Evolutionary conservation across 2,797 vertebrate species (phyloP).

Genomic region (Meriones psammophilus): DNA sequence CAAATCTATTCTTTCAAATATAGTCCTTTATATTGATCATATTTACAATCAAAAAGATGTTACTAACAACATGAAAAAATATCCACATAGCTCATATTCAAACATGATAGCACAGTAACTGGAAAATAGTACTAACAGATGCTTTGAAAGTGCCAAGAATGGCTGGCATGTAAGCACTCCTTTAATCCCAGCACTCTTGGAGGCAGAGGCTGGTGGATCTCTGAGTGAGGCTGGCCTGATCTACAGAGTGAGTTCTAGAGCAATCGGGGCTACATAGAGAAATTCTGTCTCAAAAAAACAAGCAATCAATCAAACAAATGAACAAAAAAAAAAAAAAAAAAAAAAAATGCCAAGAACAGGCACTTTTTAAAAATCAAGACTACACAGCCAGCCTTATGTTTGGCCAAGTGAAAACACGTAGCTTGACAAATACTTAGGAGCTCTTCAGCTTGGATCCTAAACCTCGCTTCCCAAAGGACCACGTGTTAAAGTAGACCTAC

Average conservation of each 20-base stretch:
- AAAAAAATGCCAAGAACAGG: too few relatives aligned
- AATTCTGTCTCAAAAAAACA: background rate
- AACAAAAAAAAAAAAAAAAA: too few relatives aligned
- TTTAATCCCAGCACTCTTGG: background rate
- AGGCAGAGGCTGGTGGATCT: background rate
- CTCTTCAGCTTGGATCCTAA: too few relatives aligned
- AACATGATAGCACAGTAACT: background rate
- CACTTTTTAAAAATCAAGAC: too few relatives aligned
- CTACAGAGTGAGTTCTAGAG: background rate
- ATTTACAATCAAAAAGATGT: conserved; percentile 7
- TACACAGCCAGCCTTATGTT: too few relatives aligned
- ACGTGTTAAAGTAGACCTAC: too few relatives aligned
- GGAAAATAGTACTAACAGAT: background rate
- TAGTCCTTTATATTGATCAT: conserved; percentile 13
- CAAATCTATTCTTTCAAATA: conserved; percentile 42
- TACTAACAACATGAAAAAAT: conserved; percentile 29
- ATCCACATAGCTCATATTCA: background rate
- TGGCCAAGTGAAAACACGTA: too few relatives aligned
- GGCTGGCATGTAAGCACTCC: background rate
- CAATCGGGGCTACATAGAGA: background rate
- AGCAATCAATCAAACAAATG: too few relatives aligned
- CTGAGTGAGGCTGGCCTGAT: background rate
- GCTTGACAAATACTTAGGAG: too few relatives aligned
- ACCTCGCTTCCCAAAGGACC: too few relatives aligned
- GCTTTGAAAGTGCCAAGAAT: background rate